phyloP scores from a whole-genome alignment of 1,140 invertebrate species.

The Eufriesea mexicana region DNA sequence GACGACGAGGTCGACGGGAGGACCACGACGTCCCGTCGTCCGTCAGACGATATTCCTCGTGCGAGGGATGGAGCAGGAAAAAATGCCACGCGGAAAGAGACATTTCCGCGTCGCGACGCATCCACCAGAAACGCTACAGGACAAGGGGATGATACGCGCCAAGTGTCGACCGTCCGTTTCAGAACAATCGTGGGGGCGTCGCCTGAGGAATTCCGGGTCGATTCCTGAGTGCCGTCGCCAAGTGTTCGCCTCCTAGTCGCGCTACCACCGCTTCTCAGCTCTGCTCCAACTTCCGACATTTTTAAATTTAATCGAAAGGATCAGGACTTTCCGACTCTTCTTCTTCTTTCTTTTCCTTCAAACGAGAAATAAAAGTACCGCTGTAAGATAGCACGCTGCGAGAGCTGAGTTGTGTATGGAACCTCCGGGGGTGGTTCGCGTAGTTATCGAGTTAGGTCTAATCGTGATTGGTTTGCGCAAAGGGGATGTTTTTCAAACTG shows the following conservation, averaged over 20 bases:
- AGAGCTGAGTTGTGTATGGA: no score
- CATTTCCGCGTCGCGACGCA: conserved; percentile 7
- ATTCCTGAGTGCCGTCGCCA: background rate
- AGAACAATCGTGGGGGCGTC: conserved; percentile 13
- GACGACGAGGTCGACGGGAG: background rate
- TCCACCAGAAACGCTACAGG: background rate
- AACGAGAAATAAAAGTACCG: background rate
- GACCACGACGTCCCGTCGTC: background rate
- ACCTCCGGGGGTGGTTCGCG: no score
- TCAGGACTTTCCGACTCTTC: no score
- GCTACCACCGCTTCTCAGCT: no score
- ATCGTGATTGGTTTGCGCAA: no score
- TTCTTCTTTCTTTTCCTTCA: no score
- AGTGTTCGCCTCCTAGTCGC: no score
- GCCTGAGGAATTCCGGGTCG: background rate
- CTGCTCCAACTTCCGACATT: no score
- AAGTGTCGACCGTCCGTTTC: conserved; percentile 1
- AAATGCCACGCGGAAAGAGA: background rate
- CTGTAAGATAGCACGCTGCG: no score
- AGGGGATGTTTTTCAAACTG: no score
- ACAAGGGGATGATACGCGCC: background rate
- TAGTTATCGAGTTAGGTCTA: no score
- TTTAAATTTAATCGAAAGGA: no score
- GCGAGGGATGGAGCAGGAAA: background rate
- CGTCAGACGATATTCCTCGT: background rate